phyloP scores from a whole-genome alignment of 2,888 invertebrate genomes.

The Dynastes tityus region DNA sequence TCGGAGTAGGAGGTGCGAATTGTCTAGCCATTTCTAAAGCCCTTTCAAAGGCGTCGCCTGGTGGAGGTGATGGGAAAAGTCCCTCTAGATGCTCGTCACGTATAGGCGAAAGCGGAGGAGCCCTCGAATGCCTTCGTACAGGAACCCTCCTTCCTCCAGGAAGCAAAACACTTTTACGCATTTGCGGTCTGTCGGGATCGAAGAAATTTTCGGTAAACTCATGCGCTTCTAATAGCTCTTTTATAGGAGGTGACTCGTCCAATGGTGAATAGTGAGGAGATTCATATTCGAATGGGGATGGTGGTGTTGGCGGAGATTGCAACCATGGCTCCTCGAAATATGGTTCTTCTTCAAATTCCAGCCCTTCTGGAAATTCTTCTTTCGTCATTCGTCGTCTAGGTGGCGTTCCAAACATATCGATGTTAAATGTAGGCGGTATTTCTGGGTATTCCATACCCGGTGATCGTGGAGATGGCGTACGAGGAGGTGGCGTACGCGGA shows the following conservation, averaged over 20 bases:
- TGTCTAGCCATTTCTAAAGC: slow-evolving; percentile 7
- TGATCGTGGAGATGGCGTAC: background rate
- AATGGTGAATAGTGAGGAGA: slow-evolving; percentile 31
- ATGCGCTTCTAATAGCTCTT: slow-evolving; percentile 30
- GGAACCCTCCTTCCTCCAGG: slow-evolving; percentile 20
- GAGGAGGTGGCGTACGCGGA: background rate
- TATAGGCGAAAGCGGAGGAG: slow-evolving; percentile 32
- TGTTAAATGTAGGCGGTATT: slow-evolving; percentile 9
- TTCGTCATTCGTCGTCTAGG: slow-evolving; percentile 8
- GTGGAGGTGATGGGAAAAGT: background rate
- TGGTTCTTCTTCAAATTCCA: slow-evolving; percentile 39
- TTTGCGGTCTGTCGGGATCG: slow-evolving; percentile 39
- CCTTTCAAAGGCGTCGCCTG: slow-evolving; percentile 10
- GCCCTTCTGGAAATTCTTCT: slow-evolving; percentile 22
- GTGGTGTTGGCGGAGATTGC: slow-evolving; percentile 41
- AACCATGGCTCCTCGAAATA: slow-evolving; percentile 30
- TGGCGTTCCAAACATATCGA: background rate
- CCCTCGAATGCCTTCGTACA: background rate
- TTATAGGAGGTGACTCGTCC: slow-evolving; percentile 44
- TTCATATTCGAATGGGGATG: slow-evolving; percentile 43
- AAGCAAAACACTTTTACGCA: slow-evolving; percentile 21
- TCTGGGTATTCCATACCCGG: background rate
- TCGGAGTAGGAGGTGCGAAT: slow-evolving; percentile 22
- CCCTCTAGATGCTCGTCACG: slow-evolving; percentile 18
- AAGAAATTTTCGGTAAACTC: slow-evolving; percentile 43